phyloP scores from a whole-genome alignment of 1,140 invertebrate species.

The Drosophila parvula region DNA sequence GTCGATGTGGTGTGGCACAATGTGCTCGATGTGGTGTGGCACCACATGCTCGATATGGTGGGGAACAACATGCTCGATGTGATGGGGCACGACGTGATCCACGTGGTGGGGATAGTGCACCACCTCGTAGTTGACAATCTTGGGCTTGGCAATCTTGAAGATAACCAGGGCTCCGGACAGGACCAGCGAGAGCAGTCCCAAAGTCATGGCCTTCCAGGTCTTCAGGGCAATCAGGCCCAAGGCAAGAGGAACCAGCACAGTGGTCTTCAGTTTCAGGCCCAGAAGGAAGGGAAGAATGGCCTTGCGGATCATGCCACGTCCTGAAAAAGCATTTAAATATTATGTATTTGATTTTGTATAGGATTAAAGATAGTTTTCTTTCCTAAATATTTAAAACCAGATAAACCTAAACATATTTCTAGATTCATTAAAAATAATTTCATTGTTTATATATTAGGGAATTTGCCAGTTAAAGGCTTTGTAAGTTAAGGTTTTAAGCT shows the following conservation, averaged over 20 bases:
- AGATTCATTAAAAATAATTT: too few species aligned
- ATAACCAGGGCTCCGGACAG: constrained; percentile 92
- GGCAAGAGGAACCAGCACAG: constrained; percentile 91
- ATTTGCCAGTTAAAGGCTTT: too few species aligned
- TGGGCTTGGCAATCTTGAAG: constrained; percentile 93
- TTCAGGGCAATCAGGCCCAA: constrained; percentile 92
- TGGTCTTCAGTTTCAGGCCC: constrained; percentile 93
- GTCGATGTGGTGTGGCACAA: constrained; percentile 86
- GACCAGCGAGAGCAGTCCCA: constrained; percentile 92
- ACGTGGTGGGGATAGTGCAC: constrained; percentile 91
- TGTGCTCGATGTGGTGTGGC: constrained; percentile 84
- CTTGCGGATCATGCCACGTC: constrained; percentile 92
- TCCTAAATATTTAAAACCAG: background rate
- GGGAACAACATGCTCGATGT: constrained; percentile 84
- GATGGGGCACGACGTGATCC: constrained; percentile 83
- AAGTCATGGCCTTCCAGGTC: constrained; percentile 93
- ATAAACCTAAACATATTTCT: too few species aligned
- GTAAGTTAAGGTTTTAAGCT: too few species aligned
- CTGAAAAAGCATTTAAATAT: constrained; percentile 79
- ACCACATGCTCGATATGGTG: constrained; percentile 78
- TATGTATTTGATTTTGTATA: background rate
- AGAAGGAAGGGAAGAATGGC: constrained; percentile 92
- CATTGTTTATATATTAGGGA: too few species aligned
- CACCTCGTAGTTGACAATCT: constrained; percentile 92
- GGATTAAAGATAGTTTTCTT: background rate